These are phyloP conservation scores for Leguminivora glycinivorella DNA, from an alignment of 1,140 invertebrate genomes.

Conservation along the genomic window DNA sequence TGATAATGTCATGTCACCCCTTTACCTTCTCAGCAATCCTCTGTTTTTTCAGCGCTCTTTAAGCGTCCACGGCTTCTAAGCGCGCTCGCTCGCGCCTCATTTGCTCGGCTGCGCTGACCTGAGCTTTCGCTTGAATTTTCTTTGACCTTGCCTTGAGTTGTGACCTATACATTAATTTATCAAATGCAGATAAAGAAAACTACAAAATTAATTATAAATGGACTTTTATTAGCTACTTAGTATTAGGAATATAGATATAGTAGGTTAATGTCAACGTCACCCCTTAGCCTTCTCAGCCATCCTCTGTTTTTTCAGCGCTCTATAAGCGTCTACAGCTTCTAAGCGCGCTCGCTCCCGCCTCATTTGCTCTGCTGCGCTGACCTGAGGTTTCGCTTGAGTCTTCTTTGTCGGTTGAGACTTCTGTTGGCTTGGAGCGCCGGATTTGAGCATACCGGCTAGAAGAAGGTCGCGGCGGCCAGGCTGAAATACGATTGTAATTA, in stretches of 20 bases:
- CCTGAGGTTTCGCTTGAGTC: slow-evolving; percentile 19
- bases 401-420: slow-evolving; percentile 11
- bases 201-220: too few relatives aligned
- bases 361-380: slow-evolving; percentile 64
- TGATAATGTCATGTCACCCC: too few relatives aligned
- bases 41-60: slow-evolving; percentile 65
- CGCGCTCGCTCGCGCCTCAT: slow-evolving; percentile 80
- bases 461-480: slow-evolving; percentile 80
- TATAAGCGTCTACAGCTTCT: slow-evolving; percentile 81
- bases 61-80: slow-evolving; percentile 80
- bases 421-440: background rate
- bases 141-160: background rate
- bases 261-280: background rate
- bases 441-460: slow-evolving; percentile 74
- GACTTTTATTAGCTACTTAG: too few relatives aligned
- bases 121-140: slow-evolving; percentile 23
- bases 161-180: too few relatives aligned
- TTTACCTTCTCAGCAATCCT: background rate
- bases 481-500: slow-evolving; percentile 47
- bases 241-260: too few relatives aligned
- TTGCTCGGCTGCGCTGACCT: slow-evolving; percentile 59
- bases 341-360: slow-evolving; percentile 80
- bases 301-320: slow-evolving; percentile 48
- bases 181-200: too few relatives aligned
- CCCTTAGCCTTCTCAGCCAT: background rate